phyloP scores from a whole-genome alignment of 2,797 vertebrate genomes.

The Argentina silus region DNA sequence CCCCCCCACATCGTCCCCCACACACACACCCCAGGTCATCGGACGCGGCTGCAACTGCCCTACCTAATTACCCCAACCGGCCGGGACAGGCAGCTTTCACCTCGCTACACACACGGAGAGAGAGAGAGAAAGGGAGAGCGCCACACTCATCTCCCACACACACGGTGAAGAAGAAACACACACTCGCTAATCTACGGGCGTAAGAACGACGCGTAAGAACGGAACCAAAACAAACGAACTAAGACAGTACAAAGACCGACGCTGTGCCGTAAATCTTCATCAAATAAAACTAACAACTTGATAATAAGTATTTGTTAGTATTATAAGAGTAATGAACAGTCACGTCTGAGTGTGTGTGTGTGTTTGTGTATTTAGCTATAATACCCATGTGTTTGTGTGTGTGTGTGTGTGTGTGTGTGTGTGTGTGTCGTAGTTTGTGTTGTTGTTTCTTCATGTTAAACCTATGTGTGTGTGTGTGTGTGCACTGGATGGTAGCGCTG shows the following conservation, averaged over 20 bases:
- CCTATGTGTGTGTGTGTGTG: conserved; percentile 12
- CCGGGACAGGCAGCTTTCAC: conserved; percentile 43
- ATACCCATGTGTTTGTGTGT: conserved; percentile 28
- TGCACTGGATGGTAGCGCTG: neutral
- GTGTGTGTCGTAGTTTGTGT: conserved; percentile 20
- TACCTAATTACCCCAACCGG: conserved; percentile 60
- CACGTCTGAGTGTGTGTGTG: neutral
- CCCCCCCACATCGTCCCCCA: neutral
- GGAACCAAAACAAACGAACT: too few relatives aligned
- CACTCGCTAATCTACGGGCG: too few relatives aligned
- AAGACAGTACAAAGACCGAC: too few relatives aligned
- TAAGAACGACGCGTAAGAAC: too few relatives aligned
- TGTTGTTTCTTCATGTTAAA: conserved; percentile 16
- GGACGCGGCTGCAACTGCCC: conserved; percentile 46
- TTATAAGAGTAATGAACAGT: too few relatives aligned
- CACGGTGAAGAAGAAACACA: too few relatives aligned
- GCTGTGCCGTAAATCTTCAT: too few relatives aligned
- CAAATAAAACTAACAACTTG: too few relatives aligned
- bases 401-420: neutral
- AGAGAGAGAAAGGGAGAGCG: neutral
- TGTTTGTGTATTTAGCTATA: conserved; percentile 16
- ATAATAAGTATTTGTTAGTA: too few relatives aligned
- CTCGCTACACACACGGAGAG: neutral
- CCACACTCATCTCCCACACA: too few relatives aligned
- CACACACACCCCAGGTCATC: conserved; percentile 9